Percentiles rank a stretch among this genome's conserved stretches.
Conservation (phyloP, 2,113 vertebrate species). For the Barnardius zonarius region DNA sequence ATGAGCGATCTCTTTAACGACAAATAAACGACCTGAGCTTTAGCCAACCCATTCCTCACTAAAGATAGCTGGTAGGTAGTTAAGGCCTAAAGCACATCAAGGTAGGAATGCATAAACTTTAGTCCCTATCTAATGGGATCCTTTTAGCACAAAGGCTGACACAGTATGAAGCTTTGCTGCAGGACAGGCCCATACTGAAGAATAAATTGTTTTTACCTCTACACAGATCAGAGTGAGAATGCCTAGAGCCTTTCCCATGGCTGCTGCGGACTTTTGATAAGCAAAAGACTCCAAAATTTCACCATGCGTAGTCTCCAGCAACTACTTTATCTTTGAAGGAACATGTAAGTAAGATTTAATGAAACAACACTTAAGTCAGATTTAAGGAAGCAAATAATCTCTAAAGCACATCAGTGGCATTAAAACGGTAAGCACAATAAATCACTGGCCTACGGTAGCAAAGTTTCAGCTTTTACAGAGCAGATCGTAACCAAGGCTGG, state of each 20-base stretch:
- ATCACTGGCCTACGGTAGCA: background rate
- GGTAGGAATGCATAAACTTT: background rate
- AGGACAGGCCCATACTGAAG: background rate
- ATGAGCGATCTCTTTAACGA: background rate
- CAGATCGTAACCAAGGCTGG: background rate
- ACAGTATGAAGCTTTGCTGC: background rate
- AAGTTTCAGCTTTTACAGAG: background rate
- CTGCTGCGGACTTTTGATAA: constrained; percentile 24
- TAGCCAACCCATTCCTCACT: background rate
- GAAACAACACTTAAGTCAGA: background rate
- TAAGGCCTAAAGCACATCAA: background rate
- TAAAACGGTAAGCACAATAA: constrained; percentile 14
- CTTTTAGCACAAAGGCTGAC: background rate
- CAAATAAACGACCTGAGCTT: background rate
- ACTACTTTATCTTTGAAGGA: constrained; percentile 27
- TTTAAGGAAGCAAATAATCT: background rate
- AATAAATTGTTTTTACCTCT: background rate
- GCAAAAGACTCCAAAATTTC: background rate
- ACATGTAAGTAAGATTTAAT: constrained; percentile 5
- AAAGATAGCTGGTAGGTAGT: background rate
- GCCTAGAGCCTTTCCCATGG: background rate
- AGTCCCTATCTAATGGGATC: background rate
- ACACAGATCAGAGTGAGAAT: background rate
- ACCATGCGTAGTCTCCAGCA: background rate
- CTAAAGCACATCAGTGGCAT: background rate